Percentiles rank a stretch among this genome's conserved stretches.
Evolutionary conservation across 2,113 vertebrate species (phyloP).

Genomic region (Pogona vitticeps): DNA sequence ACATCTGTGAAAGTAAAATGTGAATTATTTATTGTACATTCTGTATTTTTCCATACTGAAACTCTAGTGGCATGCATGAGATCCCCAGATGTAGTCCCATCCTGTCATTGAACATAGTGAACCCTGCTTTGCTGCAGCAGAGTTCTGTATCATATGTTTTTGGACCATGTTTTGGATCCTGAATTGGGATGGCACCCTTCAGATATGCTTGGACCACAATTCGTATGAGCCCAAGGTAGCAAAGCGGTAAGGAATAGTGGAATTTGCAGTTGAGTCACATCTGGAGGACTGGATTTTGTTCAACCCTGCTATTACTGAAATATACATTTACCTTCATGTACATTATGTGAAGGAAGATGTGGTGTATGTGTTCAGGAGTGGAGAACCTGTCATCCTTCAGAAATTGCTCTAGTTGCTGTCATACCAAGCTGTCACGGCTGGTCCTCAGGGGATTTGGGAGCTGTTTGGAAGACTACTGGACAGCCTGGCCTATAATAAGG

Average conservation of each 20-base stretch:
- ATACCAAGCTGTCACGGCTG: not conserved
- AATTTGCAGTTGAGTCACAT: no score
- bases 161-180: not conserved
- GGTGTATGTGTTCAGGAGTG: not conserved
- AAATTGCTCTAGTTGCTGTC: not conserved
- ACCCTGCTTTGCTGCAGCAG: not conserved
- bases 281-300: no score
- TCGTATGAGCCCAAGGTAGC: no score
- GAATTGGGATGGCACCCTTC: not conserved
- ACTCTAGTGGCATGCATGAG: no score
- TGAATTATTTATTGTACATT: not conserved
- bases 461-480: not conserved
- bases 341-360: not conserved
- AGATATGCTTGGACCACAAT: no score
- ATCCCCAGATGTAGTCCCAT: not conserved
- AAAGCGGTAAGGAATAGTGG: no score
- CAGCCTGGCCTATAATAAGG: not conserved
- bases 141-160: not conserved
- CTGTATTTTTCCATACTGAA: not conserved
- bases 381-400: not conserved
- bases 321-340: not conserved
- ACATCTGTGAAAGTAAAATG: not conserved
- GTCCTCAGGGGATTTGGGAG: not conserved
- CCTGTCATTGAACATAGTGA: not conserved
- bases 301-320: not conserved